Percentiles rank a stretch among this genome's conserved stretches.
Evolutionary conservation across 2,797 vertebrate species (phyloP).

Genomic region (Lepus townsendii): DNA sequence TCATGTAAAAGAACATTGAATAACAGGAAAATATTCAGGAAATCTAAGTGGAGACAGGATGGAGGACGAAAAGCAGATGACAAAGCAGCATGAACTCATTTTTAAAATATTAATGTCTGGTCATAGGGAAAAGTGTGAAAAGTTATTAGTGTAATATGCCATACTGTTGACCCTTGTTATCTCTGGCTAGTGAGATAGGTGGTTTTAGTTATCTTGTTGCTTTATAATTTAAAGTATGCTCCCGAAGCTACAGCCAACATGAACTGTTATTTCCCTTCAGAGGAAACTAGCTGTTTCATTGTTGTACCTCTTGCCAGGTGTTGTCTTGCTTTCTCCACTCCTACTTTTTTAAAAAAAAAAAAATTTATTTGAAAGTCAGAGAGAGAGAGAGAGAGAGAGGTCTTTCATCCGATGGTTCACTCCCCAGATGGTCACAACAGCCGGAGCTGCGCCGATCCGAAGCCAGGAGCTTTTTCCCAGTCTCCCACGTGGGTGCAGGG

Average conservation of each 20-base stretch:
- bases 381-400: too few species aligned
- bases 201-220: conserved; percentile 9
- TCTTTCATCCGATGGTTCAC: too few species aligned
- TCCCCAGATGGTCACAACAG: too few species aligned
- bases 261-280: not conserved
- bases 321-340: not conserved
- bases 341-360: not conserved
- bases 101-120: conserved; percentile 37
- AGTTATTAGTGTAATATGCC: not conserved
- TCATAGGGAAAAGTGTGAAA: not conserved
- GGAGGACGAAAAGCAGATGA: not conserved
- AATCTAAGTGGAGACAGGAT: not conserved
- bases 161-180: not conserved
- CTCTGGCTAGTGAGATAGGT: not conserved
- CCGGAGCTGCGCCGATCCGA: too few species aligned
- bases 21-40: conserved; percentile 23
- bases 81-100: not conserved
- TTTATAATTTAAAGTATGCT: not conserved
- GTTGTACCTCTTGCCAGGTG: not conserved
- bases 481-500: too few species aligned
- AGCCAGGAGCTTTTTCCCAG: too few species aligned
- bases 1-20: not conserved
- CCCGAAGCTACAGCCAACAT: not conserved
- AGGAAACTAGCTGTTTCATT: not conserved
- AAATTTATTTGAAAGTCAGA: too few species aligned